Evolutionary conservation across 2,797 vertebrate genomes (phyloP).

Genomic region (Phoebastria nigripes): DNA sequence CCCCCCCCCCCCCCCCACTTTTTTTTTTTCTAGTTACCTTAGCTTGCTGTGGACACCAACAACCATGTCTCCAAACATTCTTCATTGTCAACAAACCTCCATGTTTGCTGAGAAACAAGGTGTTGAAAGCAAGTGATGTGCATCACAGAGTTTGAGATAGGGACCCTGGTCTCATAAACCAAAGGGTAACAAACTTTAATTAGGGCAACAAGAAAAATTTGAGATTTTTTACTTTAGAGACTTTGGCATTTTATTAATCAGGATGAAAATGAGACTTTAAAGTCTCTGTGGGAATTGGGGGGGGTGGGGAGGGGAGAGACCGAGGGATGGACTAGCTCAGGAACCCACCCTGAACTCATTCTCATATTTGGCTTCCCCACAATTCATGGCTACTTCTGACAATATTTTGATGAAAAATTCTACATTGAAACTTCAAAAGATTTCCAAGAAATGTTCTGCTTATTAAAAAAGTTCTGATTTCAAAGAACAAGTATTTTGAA

Average conservation of each 20-base stretch:
- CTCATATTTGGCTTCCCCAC: not conserved
- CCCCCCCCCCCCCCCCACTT: rapidly evolving
- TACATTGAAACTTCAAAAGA: not conserved
- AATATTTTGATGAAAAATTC: not conserved
- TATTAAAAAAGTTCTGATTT: not conserved
- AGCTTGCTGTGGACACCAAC: not conserved
- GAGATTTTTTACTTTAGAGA: not conserved
- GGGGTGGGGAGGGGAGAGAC: rapidly evolving
- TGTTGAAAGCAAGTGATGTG: not conserved
- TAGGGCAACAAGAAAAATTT: not conserved
- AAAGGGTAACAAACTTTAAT: not conserved
- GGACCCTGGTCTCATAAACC: not conserved
- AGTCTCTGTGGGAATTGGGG: not conserved
- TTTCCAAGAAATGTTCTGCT: rapidly evolving
- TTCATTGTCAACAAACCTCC: not conserved
- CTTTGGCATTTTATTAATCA: not conserved
- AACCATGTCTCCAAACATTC: not conserved
- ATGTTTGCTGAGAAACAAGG: not conserved
- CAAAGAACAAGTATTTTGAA: not conserved
- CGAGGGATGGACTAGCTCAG: not conserved
- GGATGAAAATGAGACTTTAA: not conserved
- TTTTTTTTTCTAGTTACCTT: not conserved
- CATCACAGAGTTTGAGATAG: not conserved
- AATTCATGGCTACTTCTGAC: not conserved
- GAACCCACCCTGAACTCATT: not conserved